Conservation (phyloP, 2,888 invertebrate genomes). For the Drosophila lutescens region DNA sequence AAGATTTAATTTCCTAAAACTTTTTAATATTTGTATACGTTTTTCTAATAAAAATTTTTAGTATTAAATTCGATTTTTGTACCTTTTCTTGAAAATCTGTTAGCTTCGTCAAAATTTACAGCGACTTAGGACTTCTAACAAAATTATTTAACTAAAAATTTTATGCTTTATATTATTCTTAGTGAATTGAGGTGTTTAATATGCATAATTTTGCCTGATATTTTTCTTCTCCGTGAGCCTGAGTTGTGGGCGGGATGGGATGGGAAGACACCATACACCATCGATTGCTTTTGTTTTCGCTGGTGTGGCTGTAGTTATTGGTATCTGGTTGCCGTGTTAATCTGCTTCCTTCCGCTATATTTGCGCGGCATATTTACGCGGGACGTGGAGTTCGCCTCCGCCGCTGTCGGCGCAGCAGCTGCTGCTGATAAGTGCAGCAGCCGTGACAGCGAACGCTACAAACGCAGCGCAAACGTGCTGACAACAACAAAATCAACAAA, state of each 20-base stretch:
- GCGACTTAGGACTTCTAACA: no score
- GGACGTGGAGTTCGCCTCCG: constrained; percentile 3
- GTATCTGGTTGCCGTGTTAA: constrained; percentile 64
- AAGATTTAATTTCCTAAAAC: no score
- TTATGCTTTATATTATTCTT: no score
- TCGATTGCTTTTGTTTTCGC: constrained; percentile 39
- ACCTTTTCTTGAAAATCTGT: no score
- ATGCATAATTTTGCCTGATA: no score
- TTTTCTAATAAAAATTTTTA: no score
- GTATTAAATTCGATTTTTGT: no score
- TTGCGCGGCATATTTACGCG: constrained; percentile 58
- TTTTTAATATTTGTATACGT: no score
- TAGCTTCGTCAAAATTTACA: no score
- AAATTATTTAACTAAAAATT: no score
- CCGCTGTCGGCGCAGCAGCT: constrained; percentile 35
- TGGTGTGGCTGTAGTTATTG: constrained; percentile 50
- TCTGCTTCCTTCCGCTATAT: constrained; percentile 69
- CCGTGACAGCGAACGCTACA: constrained; percentile 27
- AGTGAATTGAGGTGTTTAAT: no score
- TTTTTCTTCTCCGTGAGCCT: background rate
- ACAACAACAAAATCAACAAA: constrained; percentile 53
- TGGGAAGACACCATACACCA: constrained; percentile 1
- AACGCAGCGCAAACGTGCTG: constrained; percentile 41
- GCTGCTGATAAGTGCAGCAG: constrained; percentile 51
- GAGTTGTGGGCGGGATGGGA: background rate